Percentiles rank a stretch among this genome's conserved stretches.
These are phyloP conservation scores for Sebastes miniatus DNA, from an alignment of 2,797 vertebrate species.

Conservation along the genomic window DNA sequence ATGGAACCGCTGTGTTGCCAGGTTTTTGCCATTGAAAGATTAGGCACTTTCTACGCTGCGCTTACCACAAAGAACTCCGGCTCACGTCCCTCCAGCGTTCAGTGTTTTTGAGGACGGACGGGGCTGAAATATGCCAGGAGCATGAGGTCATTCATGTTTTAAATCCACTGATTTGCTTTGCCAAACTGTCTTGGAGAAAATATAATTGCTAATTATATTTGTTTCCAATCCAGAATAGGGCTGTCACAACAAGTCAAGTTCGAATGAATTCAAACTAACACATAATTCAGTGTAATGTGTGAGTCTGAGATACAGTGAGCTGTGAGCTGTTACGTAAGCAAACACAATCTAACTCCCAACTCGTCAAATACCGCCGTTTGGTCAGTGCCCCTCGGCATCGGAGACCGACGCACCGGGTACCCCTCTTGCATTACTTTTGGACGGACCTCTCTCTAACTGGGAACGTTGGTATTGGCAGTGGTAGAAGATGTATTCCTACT, in stretches of 20 bases:
- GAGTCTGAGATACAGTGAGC: background rate
- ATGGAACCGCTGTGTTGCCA: constrained; percentile 29
- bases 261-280: background rate
- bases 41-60: constrained; percentile 1
- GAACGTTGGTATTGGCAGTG: no score
- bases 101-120: background rate
- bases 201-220: background rate
- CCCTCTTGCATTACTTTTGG: no score
- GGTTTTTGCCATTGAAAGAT: constrained; percentile 23
- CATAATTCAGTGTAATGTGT: background rate
- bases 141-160: background rate
- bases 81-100: background rate
- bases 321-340: background rate
- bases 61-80: background rate
- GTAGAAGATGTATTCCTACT: no score
- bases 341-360: no score
- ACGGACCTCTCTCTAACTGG: no score
- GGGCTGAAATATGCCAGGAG: background rate
- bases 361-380: no score
- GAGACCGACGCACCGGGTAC: no score
- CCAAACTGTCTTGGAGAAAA: background rate
- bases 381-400: no score
- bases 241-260: background rate
- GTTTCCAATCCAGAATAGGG: background rate
- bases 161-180: background rate